phyloP scores from a whole-genome alignment of 2,113 vertebrate species.

The Stegostoma tigrinum region DNA sequence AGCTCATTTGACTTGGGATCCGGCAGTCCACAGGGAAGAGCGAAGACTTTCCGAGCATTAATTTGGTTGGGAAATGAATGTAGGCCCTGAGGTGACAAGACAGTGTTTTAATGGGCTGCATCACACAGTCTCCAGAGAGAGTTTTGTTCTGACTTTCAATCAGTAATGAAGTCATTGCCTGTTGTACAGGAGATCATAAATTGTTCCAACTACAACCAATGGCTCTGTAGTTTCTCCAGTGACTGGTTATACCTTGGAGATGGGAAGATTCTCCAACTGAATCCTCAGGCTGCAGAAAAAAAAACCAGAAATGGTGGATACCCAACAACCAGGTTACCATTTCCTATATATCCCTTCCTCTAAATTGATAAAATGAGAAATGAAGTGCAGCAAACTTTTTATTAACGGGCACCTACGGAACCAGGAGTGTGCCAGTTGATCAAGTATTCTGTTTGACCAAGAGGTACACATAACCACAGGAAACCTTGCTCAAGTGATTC shows the following conservation, averaged over 20 bases:
- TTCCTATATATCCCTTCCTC: neutral
- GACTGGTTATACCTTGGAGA: neutral
- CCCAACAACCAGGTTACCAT: neutral
- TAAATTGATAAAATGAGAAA: neutral
- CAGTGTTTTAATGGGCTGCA: slow-evolving; percentile 17
- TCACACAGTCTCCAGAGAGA: slow-evolving; percentile 17
- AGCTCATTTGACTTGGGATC: slow-evolving; percentile 18
- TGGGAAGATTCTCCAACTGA: neutral
- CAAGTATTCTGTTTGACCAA: no score
- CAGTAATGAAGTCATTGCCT: neutral
- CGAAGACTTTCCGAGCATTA: neutral
- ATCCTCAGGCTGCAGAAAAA: neutral
- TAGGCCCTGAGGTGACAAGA: slow-evolving; percentile 26
- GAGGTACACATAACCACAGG: no score
- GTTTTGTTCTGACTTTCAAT: slow-evolving; percentile 23
- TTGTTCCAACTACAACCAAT: no score
- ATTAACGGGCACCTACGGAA: no score
- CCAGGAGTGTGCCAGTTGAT: no score
- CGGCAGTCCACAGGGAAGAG: neutral
- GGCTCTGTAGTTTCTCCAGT: neutral
- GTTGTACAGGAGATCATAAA: neutral
- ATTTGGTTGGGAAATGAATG: slow-evolving; percentile 1
- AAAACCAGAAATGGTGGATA: neutral
- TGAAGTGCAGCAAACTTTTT: neutral
- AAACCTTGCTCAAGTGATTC: no score